phyloP scores from a whole-genome alignment of 2,888 invertebrate species.

The Acheta domesticus region DNA sequence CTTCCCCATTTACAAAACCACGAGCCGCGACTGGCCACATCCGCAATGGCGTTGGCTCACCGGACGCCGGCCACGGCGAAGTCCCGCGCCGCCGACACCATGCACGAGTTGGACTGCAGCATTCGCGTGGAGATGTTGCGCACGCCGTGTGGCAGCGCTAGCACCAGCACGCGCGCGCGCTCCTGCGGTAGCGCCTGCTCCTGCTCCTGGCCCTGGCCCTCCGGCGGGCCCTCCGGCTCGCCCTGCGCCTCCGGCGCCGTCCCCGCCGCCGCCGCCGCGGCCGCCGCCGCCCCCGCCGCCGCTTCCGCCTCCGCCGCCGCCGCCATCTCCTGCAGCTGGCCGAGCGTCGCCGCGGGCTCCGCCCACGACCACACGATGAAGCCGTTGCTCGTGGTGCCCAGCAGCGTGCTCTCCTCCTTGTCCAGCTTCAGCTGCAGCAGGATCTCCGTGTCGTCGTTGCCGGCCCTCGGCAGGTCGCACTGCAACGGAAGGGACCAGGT shows the following conservation, averaged over 20 bases:
- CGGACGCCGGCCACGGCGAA: constrained; percentile 94
- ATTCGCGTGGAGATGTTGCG: constrained; percentile 91
- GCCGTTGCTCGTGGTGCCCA: constrained; percentile 74
- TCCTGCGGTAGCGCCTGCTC: too few relatives aligned
- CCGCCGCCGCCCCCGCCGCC: too few relatives aligned
- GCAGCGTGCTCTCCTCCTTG: constrained; percentile 71
- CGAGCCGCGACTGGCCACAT: too few relatives aligned
- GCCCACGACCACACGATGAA: constrained; percentile 66
- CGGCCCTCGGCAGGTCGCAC: constrained; percentile 39
- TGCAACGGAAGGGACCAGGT: neutral
- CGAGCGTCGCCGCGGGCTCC: constrained; percentile 54
- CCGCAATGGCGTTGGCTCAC: constrained; percentile 46
- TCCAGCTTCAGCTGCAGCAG: constrained; percentile 80
- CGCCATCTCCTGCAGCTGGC: constrained; percentile 73
- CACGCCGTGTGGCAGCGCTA: constrained; percentile 78
- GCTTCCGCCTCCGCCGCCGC: too few relatives aligned
- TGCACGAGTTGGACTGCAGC: constrained; percentile 85
- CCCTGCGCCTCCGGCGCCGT: too few relatives aligned
- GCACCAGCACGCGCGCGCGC: constrained; percentile 50
- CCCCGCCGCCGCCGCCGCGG: too few relatives aligned
- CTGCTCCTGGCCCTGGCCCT: too few relatives aligned
- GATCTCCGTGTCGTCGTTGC: constrained; percentile 70
- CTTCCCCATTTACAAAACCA: too few relatives aligned
- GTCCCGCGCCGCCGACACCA: constrained; percentile 84
- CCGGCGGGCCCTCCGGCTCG: too few relatives aligned